phyloP scores from a whole-genome alignment of 2,797 vertebrate species.

The Platyrinchus mystaceus region DNA sequence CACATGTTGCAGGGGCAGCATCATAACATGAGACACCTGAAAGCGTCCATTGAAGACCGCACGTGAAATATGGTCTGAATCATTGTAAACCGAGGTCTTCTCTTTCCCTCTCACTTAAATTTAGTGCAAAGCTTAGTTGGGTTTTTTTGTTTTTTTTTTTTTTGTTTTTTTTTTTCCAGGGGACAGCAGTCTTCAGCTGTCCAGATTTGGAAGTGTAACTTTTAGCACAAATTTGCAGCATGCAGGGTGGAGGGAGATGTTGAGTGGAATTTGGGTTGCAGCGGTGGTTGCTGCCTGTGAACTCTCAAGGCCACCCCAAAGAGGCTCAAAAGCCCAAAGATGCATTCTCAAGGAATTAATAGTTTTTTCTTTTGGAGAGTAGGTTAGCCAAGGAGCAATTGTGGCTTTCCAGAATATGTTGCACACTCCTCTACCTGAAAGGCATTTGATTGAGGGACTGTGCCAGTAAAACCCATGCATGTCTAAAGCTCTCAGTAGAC shows the following conservation, averaged over 20 bases:
- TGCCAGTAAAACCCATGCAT: fast-evolving
- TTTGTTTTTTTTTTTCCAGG: background rate
- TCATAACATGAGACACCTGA: conserved; percentile 3
- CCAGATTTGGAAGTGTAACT: background rate
- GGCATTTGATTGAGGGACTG: background rate
- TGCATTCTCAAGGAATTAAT: background rate
- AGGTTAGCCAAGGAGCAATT: background rate
- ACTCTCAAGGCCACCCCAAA: background rate
- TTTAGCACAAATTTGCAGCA: fast-evolving
- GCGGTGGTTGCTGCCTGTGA: fast-evolving
- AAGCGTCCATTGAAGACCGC: background rate
- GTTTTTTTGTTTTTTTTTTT: fast-evolving
- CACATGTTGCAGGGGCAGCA: background rate
- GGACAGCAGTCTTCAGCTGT: background rate
- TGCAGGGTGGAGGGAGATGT: background rate
- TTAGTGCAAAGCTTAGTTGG: background rate
- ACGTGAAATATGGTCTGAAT: background rate
- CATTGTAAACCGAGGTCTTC: background rate
- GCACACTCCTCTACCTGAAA: background rate
- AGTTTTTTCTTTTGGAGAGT: background rate
- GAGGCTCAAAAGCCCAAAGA: background rate
- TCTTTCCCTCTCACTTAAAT: background rate
- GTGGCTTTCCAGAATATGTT: background rate
- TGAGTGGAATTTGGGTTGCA: background rate
- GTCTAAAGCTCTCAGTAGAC: background rate